These are phyloP conservation scores for Crocodylus rhombifer DNA, from an alignment of 2,797 vertebrate species.

Conservation along the genomic window DNA sequence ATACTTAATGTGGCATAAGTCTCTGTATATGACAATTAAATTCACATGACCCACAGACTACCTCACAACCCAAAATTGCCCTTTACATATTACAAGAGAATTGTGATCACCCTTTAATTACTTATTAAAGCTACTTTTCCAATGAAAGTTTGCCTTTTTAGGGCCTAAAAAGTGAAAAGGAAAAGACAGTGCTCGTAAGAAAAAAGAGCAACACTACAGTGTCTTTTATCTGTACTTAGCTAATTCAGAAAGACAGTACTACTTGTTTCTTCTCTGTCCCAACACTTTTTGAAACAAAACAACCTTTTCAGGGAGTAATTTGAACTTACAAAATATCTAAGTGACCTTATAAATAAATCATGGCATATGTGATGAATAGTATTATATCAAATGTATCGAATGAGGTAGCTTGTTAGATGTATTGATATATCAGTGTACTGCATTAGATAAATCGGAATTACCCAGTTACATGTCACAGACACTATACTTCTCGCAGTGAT, in stretches of 20 bases:
- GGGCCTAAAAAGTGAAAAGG: neutral
- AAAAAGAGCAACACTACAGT: neutral
- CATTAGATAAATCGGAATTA: neutral
- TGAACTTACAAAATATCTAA: neutral
- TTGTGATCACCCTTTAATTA: constrained; percentile 60
- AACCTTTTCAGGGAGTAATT: neutral
- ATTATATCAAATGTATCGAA: neutral
- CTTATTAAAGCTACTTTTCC: constrained; percentile 64
- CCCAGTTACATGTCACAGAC: neutral
- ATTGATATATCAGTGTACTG: neutral
- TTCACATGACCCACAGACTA: constrained; percentile 73
- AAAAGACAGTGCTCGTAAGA: constrained; percentile 32
- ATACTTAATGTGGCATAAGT: constrained; percentile 73
- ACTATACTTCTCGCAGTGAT: neutral
- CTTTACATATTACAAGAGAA: constrained; percentile 61
- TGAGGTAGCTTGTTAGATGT: neutral
- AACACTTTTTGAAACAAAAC: constrained; percentile 6
- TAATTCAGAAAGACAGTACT: neutral
- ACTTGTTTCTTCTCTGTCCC: neutral
- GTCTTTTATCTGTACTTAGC: neutral
- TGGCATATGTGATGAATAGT: neutral
- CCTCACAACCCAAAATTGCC: constrained; percentile 71
- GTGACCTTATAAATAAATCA: neutral
- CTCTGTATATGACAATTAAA: constrained; percentile 74
- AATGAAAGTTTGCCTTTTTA: constrained; percentile 39